phyloP scores from a whole-genome alignment of 2,888 invertebrate genomes.

The Eilema sororculum region DNA sequence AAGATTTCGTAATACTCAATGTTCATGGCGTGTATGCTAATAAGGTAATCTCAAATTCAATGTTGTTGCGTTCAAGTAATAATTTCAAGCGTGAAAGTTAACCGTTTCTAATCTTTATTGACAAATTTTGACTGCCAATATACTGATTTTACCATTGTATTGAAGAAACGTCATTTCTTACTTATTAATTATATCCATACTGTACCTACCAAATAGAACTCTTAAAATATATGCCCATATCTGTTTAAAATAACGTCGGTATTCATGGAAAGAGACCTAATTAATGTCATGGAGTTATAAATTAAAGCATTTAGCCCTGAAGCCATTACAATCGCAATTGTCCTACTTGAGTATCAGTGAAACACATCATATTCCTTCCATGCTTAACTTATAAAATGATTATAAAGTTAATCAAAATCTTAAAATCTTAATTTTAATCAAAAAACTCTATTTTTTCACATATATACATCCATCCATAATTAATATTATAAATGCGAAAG shows the following conservation, averaged over 20 bases:
- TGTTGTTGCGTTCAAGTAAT: slow-evolving; percentile 32
- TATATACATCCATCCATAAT: too few species aligned
- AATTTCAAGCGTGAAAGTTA: background rate
- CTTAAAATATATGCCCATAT: background rate
- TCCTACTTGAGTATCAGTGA: background rate
- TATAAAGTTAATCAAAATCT: too few species aligned
- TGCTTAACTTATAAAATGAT: background rate
- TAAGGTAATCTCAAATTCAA: slow-evolving; percentile 22
- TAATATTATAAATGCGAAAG: too few species aligned
- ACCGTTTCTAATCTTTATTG: slow-evolving; percentile 5
- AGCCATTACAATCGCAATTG: background rate
- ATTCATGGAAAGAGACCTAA: too few species aligned
- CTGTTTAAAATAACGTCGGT: too few species aligned
- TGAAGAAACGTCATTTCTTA: background rate
- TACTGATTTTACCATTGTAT: too few species aligned
- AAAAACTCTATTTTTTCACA: too few species aligned
- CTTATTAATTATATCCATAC: background rate
- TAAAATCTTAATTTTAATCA: too few species aligned
- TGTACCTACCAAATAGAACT: background rate
- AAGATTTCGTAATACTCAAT: slow-evolving; percentile 36
- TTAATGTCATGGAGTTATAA: background rate
- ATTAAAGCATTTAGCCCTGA: background rate
- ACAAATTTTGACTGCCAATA: background rate
- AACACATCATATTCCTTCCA: background rate
- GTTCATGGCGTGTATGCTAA: slow-evolving; percentile 31